Percentiles rank a stretch among this genome's conserved stretches.
Conservation (phyloP, 2,113 vertebrate genomes). For the Oreocharis arfaki region DNA sequence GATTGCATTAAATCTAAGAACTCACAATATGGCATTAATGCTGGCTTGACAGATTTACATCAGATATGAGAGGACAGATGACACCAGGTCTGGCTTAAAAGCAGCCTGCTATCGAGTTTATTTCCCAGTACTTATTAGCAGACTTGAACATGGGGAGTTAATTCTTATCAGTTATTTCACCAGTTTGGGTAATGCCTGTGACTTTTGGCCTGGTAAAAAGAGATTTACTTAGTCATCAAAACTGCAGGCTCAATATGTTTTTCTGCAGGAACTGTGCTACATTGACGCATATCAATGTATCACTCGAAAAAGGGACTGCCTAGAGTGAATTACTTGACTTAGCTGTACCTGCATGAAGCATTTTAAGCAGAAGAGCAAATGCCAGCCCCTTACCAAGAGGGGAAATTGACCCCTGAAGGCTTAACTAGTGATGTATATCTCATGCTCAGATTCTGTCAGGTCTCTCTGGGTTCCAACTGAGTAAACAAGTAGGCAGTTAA, state of each 20-base stretch:
- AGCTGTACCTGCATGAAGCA: neutral
- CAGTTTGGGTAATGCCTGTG: neutral
- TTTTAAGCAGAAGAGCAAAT: neutral
- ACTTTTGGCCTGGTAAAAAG: neutral
- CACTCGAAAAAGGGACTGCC: neutral
- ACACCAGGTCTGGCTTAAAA: neutral
- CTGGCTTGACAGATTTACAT: neutral
- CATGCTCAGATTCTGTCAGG: neutral
- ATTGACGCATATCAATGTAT: neutral
- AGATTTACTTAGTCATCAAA: neutral
- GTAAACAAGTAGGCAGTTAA: neutral
- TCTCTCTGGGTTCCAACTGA: neutral
- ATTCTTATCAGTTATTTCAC: neutral
- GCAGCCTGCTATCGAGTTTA: fast-evolving
- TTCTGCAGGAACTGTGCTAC: neutral
- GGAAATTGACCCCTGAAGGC: neutral
- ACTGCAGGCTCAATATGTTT: neutral
- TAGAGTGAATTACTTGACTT: neutral
- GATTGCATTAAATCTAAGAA: neutral
- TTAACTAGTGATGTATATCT: neutral
- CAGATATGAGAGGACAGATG: neutral
- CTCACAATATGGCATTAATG: neutral
- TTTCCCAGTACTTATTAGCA: neutral
- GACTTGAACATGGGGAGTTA: neutral
- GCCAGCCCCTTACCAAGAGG: neutral